These are phyloP conservation scores for Stenoptilia bipunctidactyla DNA, from an alignment of 2,888 invertebrate genomes.

Conservation along the genomic window DNA sequence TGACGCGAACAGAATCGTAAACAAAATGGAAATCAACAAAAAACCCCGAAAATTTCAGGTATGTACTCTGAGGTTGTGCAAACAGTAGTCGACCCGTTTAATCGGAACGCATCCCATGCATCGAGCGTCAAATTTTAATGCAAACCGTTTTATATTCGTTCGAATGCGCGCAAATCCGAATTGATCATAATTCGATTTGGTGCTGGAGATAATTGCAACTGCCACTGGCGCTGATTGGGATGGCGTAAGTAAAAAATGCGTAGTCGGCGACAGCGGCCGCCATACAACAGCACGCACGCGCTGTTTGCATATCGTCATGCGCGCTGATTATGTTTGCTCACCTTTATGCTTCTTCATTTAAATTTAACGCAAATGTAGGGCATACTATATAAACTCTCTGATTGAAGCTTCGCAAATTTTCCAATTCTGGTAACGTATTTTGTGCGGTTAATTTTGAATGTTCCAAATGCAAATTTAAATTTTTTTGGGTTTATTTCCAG, in stretches of 20 bases:
- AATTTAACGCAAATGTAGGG: constrained; percentile 20
- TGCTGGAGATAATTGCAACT: constrained; percentile 68
- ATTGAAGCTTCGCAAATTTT: not conserved
- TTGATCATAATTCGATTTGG: constrained; percentile 72
- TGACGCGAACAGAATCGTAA: constrained; percentile 30
- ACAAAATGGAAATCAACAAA: constrained; percentile 29
- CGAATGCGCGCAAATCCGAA: constrained; percentile 70
- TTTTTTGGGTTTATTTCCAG: constrained; percentile 6
- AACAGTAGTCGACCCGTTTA: constrained; percentile 56
- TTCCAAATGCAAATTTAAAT: constrained; percentile 27
- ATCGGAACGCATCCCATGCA: constrained; percentile 67
- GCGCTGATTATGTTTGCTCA: constrained; percentile 60
- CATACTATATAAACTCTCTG: not conserved
- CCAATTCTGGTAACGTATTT: constrained; percentile 8
- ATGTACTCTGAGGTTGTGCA: constrained; percentile 25
- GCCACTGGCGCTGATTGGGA: constrained; percentile 68
- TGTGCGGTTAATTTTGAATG: constrained; percentile 19
- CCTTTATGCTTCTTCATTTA: constrained; percentile 27
- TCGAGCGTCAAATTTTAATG: constrained; percentile 67
- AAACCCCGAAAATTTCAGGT: constrained; percentile 28
- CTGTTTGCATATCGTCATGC: constrained; percentile 48
- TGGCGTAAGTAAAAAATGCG: constrained; percentile 47
- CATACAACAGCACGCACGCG: constrained; percentile 54
- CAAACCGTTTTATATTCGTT: constrained; percentile 71
- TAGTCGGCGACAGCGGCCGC: constrained; percentile 22